Evolutionary conservation across 2,797 vertebrate species (phyloP), one percentile per base, ranked within the genome.

Genomic region (Spondyliosoma cantharus): DNA sequence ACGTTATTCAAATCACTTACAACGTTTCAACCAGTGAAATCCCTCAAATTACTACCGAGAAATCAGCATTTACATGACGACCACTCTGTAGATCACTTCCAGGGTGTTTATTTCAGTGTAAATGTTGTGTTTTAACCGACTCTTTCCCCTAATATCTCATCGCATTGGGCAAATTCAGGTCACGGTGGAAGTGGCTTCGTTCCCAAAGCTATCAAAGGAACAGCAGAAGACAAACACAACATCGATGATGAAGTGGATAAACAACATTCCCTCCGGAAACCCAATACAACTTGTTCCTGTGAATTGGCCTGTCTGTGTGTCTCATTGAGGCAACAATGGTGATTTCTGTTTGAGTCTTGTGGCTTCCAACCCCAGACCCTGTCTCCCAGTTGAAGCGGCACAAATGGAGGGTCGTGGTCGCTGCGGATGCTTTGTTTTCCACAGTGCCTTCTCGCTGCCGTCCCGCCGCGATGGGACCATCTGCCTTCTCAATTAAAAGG

Each of bases 271-370:
- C 79, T 9, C 69, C 61, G 59, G 84, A 91, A 92, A 91, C 86
- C 87, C 82, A 88, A 89, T 85, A 86, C 85, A 88, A 90, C 89
- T 87, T 85, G 80, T 92, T 91, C 80, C 84, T 88, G 84, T 84
- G 90, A 91, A 91, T 63, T 74, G 78, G 72, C 81, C 81, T 84
- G 88, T 90, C 86, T 90, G 89, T 89, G 88, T 86, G 89, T 89
- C 84, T 88, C 80, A 22, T 83, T 89, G 75, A 89, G 85, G 90
- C 84, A 90, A 90, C 88, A 88, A 87, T 89, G 83, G 88, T 81
- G 84, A 93, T 90, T 93, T 94, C 85, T 92, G 90, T 92, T 92
- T 90, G 84, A 89, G 83, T 91, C 80, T 92, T 92, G 91, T 90
- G 93, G 94, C 65, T 93, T 94, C 78, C 81, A 86, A 87, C 78